These are phyloP conservation scores for Acleris holmiana DNA, from an alignment of 2,888 invertebrate genomes.

Conservation along the genomic window DNA sequence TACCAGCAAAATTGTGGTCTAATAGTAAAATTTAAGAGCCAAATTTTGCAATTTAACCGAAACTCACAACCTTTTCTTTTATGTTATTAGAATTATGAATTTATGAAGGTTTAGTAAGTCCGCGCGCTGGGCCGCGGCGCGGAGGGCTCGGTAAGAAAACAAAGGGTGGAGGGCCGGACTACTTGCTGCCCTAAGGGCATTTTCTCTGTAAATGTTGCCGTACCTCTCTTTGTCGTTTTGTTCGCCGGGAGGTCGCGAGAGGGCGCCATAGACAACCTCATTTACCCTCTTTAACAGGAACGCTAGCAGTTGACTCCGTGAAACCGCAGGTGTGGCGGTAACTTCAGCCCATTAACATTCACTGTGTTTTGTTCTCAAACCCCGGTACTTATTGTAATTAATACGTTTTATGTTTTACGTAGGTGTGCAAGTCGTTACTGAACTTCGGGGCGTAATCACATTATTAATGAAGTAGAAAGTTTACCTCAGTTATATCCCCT, in stretches of 20 bases:
- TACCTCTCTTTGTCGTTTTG: constrained; percentile 71
- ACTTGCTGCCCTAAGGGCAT: constrained; percentile 69
- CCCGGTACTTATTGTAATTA: constrained; percentile 50
- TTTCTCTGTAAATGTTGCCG: constrained; percentile 74
- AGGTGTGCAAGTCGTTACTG: constrained; percentile 33
- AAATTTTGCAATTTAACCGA: constrained; percentile 12
- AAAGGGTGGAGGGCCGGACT: constrained; percentile 67
- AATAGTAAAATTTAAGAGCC: constrained; percentile 15
- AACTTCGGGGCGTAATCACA: constrained; percentile 33
- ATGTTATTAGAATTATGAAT: constrained; percentile 32
- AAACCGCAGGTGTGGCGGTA: constrained; percentile 66
- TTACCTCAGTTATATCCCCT: constrained; percentile 1
- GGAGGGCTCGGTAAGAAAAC: constrained; percentile 65
- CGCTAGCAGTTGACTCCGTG: constrained; percentile 63
- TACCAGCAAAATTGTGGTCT: neutral
- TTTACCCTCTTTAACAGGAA: constrained; percentile 65
- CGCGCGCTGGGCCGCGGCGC: constrained; percentile 46
- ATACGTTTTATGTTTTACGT: constrained; percentile 37
- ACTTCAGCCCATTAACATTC: constrained; percentile 73
- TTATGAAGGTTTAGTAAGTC: constrained; percentile 58
- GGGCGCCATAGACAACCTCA: constrained; percentile 67
- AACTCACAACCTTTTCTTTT: constrained; percentile 28
- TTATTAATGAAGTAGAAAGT: constrained; percentile 35
- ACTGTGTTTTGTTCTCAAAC: constrained; percentile 62
- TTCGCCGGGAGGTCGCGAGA: constrained; percentile 64